Evolutionary conservation across 2,888 invertebrate species (phyloP), one percentile per base, ranked within the genome.

Genomic region (Orthonevra nobilis): DNA sequence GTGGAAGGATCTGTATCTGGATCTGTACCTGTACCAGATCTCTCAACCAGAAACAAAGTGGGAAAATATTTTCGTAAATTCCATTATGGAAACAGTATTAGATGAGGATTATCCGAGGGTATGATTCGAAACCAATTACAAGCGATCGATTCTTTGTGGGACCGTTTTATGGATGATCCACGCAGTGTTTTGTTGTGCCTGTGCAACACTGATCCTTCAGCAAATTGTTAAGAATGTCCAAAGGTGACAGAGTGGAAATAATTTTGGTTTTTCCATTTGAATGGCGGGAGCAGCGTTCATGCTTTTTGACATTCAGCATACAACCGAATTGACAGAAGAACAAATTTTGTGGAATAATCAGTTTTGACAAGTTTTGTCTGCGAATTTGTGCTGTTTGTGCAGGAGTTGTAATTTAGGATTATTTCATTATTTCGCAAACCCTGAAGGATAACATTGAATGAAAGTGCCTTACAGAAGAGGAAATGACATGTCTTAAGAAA

Each of bases 241-340:
- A 83, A 86, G 86, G 86, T 85, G 85, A 85, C 84, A 84, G 83
- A 83, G 83, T 85, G 85, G 83, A 86, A 85, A 85, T 85, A 85
- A 86, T 85, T 81, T 23, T 23, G 23, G 23, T 23, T 23, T 23
- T 68, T 28, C 20, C 12, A 10, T 32, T 26, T 14, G 40, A 56
- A 58, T 77, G 64, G 6, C n/a, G 12, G 6, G 6, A 14, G 46
- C 26, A 44, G 64, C 40, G 48, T 32, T 17, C 32, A 42, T 12
- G 14, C 52, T 44, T 38, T 56, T 66, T 56, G 20, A 38, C 14
- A 38, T 26, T 38, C 52, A 40, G 50, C 54, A 63, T 30, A 44
- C 38, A 64, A 64, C 30, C 46, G 40, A 64, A 72, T 72, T 26
- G 34, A 63, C 69, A 75, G 38, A 70, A 34, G 48, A 32, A 50